Conservation (phyloP, 2,797 vertebrate species). For the Trematomus bernacchii region DNA sequence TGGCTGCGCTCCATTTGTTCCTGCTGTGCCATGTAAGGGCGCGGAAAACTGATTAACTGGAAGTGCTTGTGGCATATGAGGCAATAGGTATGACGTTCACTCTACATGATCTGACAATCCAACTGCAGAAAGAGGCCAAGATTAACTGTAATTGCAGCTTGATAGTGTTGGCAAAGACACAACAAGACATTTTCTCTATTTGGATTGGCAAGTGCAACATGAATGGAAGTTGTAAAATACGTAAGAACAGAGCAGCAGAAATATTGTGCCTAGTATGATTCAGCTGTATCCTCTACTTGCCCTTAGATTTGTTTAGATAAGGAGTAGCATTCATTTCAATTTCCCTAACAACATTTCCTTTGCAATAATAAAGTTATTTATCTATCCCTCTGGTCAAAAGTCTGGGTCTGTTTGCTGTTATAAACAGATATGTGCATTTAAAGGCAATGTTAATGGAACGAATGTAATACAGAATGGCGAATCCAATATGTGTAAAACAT, state of each 20-base stretch:
- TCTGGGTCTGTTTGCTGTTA: slow-evolving; percentile 36
- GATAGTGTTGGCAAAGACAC: neutral
- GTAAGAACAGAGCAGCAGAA: slow-evolving; percentile 4
- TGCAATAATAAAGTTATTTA: slow-evolving; percentile 44
- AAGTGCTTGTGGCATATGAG: neutral
- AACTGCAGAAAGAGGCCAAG: neutral
- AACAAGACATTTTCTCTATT: neutral
- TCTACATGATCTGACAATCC: neutral
- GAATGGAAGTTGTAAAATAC: neutral
- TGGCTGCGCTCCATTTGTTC: neutral
- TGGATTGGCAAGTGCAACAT: neutral
- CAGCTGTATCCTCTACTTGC: slow-evolving; percentile 23
- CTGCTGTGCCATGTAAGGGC: neutral
- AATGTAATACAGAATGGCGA: slow-evolving; percentile 14
- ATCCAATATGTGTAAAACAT: slow-evolving; percentile 19
- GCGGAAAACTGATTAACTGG: neutral
- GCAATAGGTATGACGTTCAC: neutral
- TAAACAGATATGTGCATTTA: slow-evolving; percentile 34
- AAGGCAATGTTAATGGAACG: neutral
- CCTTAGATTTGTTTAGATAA: slow-evolving; percentile 37
- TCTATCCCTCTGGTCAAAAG: slow-evolving; percentile 37
- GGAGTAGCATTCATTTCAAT: slow-evolving; percentile 27
- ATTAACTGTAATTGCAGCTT: neutral
- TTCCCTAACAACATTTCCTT: slow-evolving; percentile 36
- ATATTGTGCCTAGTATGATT: neutral